Base-by-base conservation (phyloP, 2,113 vertebrate genomes). In the Hystrix brachyura region DNA sequence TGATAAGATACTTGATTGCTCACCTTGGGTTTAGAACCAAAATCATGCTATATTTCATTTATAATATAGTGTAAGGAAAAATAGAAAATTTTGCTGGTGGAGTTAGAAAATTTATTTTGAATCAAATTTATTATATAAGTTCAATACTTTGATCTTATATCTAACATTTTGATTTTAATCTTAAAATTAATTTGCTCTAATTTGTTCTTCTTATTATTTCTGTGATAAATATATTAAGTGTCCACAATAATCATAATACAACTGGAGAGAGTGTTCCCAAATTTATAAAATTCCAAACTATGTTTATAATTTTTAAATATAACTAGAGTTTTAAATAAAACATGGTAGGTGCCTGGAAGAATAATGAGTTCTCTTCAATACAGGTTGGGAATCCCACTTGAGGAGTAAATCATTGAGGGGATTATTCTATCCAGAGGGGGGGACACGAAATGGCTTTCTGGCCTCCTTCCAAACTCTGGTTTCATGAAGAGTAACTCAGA, bases 1-100 rank as follows among this genome's bases (percentile, higher is more conserved):
- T 79, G 18, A 51, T 76, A 90, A 88, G 83, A 84, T 25, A 71
- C 7, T 94, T 15, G 80, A 83, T 87, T 80, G 1, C 53, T 65
- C 38, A 83, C 69, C 72, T 93, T 97, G 93, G 88, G 83, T 95
- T 92, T 4, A 21, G 90, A 76, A 62, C 32, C 96, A 95, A 96
- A 94, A 13, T 32, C 18, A 43, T 84, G 43, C 23, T 72, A 4
- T 59, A 34, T 86, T 85, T 67, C 4, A 80, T 93, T 92, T 11
- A 29, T 55, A 72, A 72, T 76, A n/a, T 15, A 27, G 13, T 65
- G 17, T 60, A 51, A 91, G 59, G 34, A 51, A 91, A 62, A 85
- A 79, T 21, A 85, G 51, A 88, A 84, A 95, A 82, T 67, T 71
- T 14, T 93, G 14, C 53, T 85, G 46, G 4, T 72, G 25, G 79